Evolutionary conservation across 2,888 invertebrate genomes (phyloP).

Genomic region (Epirrhoe tristata): DNA sequence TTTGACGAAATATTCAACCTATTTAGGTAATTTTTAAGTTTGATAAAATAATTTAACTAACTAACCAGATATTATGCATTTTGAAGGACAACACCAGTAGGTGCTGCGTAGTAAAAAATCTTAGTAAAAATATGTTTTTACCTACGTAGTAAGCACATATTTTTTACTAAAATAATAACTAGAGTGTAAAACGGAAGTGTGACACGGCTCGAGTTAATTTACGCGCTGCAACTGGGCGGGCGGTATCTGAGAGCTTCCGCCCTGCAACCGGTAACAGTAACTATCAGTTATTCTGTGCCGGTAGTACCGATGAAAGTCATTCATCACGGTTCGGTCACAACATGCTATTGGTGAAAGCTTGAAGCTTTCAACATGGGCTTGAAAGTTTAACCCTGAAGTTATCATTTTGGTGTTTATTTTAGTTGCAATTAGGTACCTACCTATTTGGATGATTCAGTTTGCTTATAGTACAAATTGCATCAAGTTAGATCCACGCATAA

Average conservation of each 20-base stretch:
- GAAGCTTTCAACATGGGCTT: constrained; percentile 49
- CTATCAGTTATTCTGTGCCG: constrained; percentile 23
- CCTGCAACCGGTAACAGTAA: constrained; percentile 43
- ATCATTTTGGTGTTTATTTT: constrained; percentile 37
- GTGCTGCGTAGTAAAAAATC: too few species aligned
- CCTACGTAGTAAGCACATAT: constrained; percentile 12
- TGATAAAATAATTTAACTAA: too few species aligned
- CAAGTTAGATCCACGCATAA: too few species aligned
- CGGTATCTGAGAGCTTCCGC: constrained; percentile 75
- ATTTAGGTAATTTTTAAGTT: too few species aligned
- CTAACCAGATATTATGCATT: too few species aligned
- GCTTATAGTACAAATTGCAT: too few species aligned
- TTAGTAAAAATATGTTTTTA: too few species aligned
- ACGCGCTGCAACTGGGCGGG: constrained; percentile 66
- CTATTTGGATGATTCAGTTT: background rate
- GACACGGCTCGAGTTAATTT: constrained; percentile 70
- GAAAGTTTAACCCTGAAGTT: constrained; percentile 38
- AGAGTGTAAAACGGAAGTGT: constrained; percentile 64
- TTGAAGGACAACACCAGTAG: too few species aligned
- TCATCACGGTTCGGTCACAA: constrained; percentile 75
- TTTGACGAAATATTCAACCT: too few species aligned
- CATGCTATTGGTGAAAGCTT: constrained; percentile 65
- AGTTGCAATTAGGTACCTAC: background rate
- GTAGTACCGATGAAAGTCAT: constrained; percentile 68
- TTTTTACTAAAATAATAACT: constrained; percentile 38